Base-by-base conservation (phyloP, 2,888 invertebrate genomes). In the Neoscelio sp. region DNA sequence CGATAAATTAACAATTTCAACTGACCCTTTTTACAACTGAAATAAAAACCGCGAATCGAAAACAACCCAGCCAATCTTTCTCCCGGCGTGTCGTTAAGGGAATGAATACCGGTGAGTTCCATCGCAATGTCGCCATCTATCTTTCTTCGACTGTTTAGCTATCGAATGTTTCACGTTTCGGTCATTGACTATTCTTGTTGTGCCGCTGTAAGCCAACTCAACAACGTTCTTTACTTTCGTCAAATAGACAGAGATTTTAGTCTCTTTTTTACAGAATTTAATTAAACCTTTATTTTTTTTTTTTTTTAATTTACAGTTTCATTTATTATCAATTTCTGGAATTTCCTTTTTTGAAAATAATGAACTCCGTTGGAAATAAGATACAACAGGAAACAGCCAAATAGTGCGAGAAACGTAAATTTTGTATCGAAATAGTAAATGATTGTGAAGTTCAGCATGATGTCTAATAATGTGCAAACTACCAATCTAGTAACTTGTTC, bases 1-100 rank as follows among this genome's bases (percentile, higher is more conserved):
- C 58, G 50, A 75, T 75, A 75, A 75, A 58, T 75, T 60, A 74
- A 50, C 67, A 67, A 75, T 75, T 67, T 67, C 75, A 35, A 35
- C 40, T 12, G 30, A 30, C 8, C 17, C 44, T 67, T 67, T 67
- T 60, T 54, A 54, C 52, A 38, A 26, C 26, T n/a, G 50, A 38
- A 58, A 74, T 65, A 74, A 74, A 67, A 74, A 74, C 48, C 50
- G 50, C 50, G 58, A 48, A n/a, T 15, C 46, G 5, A 46, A 30
- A 42, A 23, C 38, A 13, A 38, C 15, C 5, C 38, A 46, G 18
- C 58, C 28, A 48, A 73, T 73, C 56, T 42, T 73, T 73, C 73
- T 35, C 62, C n/a, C 62, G 64, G 48, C 40, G 73, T 67, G 65
- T 74, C 74, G 65, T 74, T 65, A 74, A 65, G 54, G 42, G 74